Evolutionary conservation across 92 coral and sea anemone species (phyloP).

Genomic region (Phenganax stokvisi): DNA sequence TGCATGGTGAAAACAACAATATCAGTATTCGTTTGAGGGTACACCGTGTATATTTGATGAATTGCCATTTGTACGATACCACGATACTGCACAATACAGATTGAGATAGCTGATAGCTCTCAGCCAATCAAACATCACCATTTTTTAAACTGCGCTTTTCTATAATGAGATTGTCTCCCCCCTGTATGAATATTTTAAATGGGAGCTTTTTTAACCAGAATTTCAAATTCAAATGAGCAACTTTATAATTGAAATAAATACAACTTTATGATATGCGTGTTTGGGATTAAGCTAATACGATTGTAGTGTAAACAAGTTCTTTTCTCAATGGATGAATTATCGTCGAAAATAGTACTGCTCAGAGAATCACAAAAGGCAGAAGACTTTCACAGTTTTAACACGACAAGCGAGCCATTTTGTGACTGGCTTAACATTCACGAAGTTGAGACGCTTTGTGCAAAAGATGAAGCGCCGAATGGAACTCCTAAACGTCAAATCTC

Average conservation of each 20-base stretch:
- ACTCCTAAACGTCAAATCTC: constrained; percentile 6
- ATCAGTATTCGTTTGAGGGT: no score
- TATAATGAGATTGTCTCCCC: no score
- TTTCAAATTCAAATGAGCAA: no score
- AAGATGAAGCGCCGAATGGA: not conserved
- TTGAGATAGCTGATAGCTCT: no score
- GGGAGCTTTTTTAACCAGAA: no score
- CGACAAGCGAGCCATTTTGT: not conserved
- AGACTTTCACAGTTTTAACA: not conserved
- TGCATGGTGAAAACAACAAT: no score
- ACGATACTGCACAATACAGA: no score
- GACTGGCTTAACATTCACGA: constrained; percentile 7
- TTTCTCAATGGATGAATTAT: constrained; percentile 1
- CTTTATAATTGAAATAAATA: not conserved
- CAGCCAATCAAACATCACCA: no score
- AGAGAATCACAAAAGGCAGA: not conserved
- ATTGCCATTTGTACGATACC: no score
- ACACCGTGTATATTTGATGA: no score
- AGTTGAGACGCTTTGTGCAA: not conserved
- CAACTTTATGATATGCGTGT: not conserved
- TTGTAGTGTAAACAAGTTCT: not conserved
- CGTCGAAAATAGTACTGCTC: not conserved
- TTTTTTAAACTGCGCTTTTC: no score
- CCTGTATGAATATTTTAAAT: no score
- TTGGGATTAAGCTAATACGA: not conserved